Percentiles rank a stretch among this genome's conserved stretches.
phyloP scores from a whole-genome alignment of 2,113 vertebrate genomes.

The Microtus pennsylvanicus region DNA sequence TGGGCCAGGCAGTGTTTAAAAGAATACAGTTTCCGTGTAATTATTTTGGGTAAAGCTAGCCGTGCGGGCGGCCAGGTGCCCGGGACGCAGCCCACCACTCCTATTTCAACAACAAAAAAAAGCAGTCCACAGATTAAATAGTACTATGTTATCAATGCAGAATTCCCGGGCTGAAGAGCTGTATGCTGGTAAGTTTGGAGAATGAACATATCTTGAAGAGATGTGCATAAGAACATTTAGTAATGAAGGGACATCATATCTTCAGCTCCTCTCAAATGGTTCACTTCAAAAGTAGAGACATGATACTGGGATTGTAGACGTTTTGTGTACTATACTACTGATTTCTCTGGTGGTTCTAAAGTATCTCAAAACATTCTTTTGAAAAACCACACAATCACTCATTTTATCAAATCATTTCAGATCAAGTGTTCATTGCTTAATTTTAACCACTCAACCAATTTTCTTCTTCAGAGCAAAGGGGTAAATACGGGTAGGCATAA shows the following conservation, averaged over 20 bases:
- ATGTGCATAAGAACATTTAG: not conserved
- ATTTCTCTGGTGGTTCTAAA: conserved; percentile 70
- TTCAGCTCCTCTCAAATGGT: not conserved
- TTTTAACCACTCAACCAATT: conserved; percentile 63
- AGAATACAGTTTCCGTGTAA: too few species aligned
- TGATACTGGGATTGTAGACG: conserved; percentile 14
- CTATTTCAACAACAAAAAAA: not conserved
- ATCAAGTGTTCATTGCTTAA: conserved; percentile 67
- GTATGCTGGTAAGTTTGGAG: not conserved
- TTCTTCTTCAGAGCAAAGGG: conserved; percentile 65
- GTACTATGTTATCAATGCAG: not conserved
- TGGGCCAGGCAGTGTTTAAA: too few species aligned
- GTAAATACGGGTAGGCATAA: conserved; percentile 65
- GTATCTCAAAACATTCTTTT: conserved; percentile 66
- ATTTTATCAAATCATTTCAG: conserved; percentile 69
- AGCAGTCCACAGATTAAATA: not conserved
- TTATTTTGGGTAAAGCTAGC: too few species aligned
- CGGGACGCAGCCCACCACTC: too few species aligned
- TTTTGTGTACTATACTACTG: conserved; percentile 8
- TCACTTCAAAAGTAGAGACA: conserved; percentile 7
- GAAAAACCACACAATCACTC: conserved; percentile 48
- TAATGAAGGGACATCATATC: not conserved
- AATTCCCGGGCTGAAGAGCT: not conserved
- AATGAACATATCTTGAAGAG: not conserved
- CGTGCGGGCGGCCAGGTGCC: too few species aligned